Evolutionary conservation across 2,113 vertebrate species (phyloP), one percentile per base, ranked within the genome.

Genomic region (Reinhardtius hippoglossoides): DNA sequence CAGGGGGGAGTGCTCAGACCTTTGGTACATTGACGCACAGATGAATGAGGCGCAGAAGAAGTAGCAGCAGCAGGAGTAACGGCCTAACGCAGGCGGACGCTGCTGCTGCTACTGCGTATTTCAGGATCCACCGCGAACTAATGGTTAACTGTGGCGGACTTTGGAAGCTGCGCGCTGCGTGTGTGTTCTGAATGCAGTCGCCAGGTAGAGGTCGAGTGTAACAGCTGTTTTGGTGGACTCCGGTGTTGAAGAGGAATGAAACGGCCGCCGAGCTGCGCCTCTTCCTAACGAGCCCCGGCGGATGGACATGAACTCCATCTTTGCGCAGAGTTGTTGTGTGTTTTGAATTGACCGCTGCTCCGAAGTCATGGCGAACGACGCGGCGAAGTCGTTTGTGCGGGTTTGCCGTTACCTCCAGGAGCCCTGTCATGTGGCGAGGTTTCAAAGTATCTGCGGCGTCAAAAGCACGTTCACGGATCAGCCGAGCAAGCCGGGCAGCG

Each of bases 391-490:
- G 35, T 92, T 94, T 26, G 66, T 89, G 0, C 88, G 69, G 68
- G 89, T 96, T 78, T 94, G 93, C 21, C 77, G 84, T 50, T 88
- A 92, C 67, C 90, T 99, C 54, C 97, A 97, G 74, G 96, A 99
- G 48, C 96, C 97, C n/a, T 69, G 90, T 67, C 95, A 94, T 83
- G 98, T 99, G 31, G 97, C 97, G 44, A 81, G 91, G 50, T 99
- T 99, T 91, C 98, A 99, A 81, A 90, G 90, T 18, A 80, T 98
- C 0, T 99, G 98, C 90, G 97, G 98, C n/a, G 95, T 98, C 65
- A 92, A 93, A 71, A 94, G 91, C 9, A 93, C 94, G 0, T 93
- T 92, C 74, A 40, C 84, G 63, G 86, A 71, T 1, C 83, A 83
- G 54, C 4, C 61, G 18, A 18, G 8, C 68, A 59, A 77, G 78